Percentiles rank a stretch among this genome's conserved stretches.
phyloP scores from a whole-genome alignment of 2,888 invertebrate species.

The Mimas tiliae region DNA sequence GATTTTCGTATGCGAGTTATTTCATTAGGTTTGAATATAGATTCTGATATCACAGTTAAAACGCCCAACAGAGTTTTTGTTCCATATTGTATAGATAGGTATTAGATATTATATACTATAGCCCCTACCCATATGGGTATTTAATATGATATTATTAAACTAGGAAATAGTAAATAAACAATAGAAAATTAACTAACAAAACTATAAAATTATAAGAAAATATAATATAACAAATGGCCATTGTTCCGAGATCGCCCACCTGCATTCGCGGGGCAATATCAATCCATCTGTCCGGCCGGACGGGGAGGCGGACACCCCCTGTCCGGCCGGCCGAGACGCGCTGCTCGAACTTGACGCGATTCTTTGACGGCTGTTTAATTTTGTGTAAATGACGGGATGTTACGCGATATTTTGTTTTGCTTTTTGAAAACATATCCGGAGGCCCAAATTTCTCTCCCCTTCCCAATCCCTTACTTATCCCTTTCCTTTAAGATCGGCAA shows the following conservation, averaged over 20 bases:
- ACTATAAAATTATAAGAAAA: constrained; percentile 2
- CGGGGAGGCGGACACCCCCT: constrained; percentile 37
- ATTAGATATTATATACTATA: too few species aligned
- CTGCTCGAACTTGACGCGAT: constrained; percentile 57
- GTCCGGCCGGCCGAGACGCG: constrained; percentile 36
- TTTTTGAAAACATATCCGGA: background rate
- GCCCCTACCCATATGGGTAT: too few species aligned
- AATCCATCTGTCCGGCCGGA: constrained; percentile 71
- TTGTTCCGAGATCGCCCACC: constrained; percentile 76
- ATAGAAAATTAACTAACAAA: background rate
- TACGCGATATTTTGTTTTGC: constrained; percentile 33
- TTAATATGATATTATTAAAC: too few species aligned
- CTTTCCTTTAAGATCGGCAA: too few species aligned
- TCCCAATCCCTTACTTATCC: too few species aligned
- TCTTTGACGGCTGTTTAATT: constrained; percentile 78
- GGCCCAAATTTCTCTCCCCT: too few species aligned
- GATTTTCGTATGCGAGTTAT: too few species aligned
- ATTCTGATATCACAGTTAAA: too few species aligned
- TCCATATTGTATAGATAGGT: too few species aligned
- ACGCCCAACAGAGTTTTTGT: too few species aligned
- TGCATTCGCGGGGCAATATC: constrained; percentile 77
- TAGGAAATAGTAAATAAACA: background rate
- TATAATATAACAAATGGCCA: constrained; percentile 55
- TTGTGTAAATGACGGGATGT: constrained; percentile 77
- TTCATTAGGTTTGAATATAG: too few species aligned